These are phyloP conservation scores for Acanthopagrus latus DNA, from an alignment of 2,797 vertebrate genomes.

Conservation along the genomic window DNA sequence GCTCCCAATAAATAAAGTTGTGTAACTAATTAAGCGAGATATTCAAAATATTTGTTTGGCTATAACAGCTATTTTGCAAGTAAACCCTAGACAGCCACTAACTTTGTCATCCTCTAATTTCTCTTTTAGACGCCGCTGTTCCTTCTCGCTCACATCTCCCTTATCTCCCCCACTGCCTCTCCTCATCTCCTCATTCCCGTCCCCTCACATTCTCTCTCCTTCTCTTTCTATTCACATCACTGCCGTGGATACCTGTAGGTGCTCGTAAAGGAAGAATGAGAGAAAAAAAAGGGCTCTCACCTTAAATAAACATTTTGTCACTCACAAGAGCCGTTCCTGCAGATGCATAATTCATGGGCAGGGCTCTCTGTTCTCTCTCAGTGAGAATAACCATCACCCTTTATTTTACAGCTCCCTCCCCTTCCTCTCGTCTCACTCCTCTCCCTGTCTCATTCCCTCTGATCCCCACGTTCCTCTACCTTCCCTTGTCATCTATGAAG, in stretches of 20 bases:
- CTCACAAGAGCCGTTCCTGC: conserved; percentile 26
- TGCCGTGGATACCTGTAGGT: conserved; percentile 4
- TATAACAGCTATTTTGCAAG: not conserved
- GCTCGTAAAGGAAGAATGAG: not conserved
- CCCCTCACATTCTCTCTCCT: not conserved
- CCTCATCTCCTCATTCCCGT: not conserved
- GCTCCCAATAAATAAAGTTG: not conserved
- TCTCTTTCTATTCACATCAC: not conserved
- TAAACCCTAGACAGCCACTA: not conserved
- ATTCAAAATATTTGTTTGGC: too few species aligned
- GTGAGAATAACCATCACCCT: conserved; percentile 34
- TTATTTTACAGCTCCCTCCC: conserved; percentile 31
- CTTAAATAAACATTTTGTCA: conserved; percentile 49
- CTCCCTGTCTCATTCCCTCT: conserved; percentile 20
- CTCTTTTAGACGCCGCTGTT: not conserved
- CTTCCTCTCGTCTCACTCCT: not conserved
- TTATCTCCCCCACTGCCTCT: conserved; percentile 5
- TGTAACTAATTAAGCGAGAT: not conserved
- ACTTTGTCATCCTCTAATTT: conserved; percentile 6
- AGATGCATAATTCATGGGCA: conserved; percentile 45
- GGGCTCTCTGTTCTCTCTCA: conserved; percentile 35
- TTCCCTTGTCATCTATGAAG: conserved; percentile 43
- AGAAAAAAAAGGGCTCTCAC: conserved; percentile 24
- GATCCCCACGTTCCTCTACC: conserved; percentile 34
- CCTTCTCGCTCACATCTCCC: not conserved